These are phyloP conservation scores for Eurytoma adleriae DNA, from an alignment of 2,888 invertebrate species.

Conservation along the genomic window DNA sequence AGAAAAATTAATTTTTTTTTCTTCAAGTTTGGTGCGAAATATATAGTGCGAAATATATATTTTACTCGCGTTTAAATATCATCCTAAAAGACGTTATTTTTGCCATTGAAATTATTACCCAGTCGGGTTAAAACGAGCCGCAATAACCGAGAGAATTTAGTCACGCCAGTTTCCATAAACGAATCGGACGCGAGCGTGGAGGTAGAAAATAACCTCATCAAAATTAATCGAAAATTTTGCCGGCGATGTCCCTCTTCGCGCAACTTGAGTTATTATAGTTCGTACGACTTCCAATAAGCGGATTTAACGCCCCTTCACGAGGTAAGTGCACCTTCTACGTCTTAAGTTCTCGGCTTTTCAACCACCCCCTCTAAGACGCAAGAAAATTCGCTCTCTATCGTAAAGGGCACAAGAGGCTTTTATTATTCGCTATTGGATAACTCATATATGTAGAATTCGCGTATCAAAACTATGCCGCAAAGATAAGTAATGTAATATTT, in stretches of 20 bases:
- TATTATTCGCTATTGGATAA: constrained; percentile 21
- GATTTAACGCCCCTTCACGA: constrained; percentile 7
- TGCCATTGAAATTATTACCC: no score
- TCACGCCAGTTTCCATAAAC: no score
- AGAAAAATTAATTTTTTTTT: no score
- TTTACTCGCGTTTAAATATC: no score
- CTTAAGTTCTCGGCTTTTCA: background rate
- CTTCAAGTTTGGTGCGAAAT: no score
- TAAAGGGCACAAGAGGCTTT: constrained; percentile 17
- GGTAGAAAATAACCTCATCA: background rate
- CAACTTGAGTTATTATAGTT: constrained; percentile 18
- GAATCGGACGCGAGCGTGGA: background rate
- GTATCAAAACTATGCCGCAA: background rate
- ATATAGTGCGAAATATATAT: no score
- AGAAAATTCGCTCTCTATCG: background rate
- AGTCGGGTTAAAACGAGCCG: no score
- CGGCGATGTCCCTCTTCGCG: background rate
- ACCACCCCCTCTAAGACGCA: background rate
- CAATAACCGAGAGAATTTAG: no score
- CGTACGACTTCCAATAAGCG: constrained; percentile 22
- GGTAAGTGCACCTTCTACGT: background rate
- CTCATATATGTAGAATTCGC: background rate
- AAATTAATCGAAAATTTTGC: constrained; percentile 8
- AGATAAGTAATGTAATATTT: background rate
- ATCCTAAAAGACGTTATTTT: no score